phyloP scores from a whole-genome alignment of 2,113 vertebrate species.

The Microcebus griseorufus region DNA sequence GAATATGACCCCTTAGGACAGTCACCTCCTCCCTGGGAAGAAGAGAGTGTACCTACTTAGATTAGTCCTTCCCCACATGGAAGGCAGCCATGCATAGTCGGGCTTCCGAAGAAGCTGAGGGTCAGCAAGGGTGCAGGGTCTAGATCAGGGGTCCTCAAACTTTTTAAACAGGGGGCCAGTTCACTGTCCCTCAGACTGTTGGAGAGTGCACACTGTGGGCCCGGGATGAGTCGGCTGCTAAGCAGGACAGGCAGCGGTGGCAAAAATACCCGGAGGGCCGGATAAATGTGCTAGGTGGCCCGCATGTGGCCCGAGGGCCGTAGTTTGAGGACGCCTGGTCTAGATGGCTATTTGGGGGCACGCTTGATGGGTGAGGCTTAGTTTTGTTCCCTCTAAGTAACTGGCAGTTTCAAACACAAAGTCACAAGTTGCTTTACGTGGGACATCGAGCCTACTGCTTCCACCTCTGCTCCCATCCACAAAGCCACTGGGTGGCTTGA shows the following conservation, averaged over 20 bases:
- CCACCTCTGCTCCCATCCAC: not conserved
- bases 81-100: fast-evolving
- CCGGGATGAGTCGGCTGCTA: no score
- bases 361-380: no score
- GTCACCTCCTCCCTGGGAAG: not conserved
- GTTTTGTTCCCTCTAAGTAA: not conserved
- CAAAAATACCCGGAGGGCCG: no score
- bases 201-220: no score
- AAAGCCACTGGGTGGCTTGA: not conserved
- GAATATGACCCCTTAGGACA: not conserved
- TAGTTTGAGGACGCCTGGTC: not conserved
- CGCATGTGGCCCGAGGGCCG: no score
- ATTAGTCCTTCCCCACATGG: not conserved
- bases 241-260: no score
- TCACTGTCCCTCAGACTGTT: no score
- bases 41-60: not conserved
- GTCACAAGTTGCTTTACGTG: not conserved
- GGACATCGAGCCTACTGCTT: not conserved
- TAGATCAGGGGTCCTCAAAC: not conserved
- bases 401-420: not conserved
- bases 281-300: no score
- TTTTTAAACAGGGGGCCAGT: no score
- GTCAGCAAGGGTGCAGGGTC: not conserved
- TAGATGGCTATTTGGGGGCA: not conserved
- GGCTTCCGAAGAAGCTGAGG: not conserved